Evolutionary conservation across 2,888 invertebrate genomes (phyloP).

Genomic region (Ectemnius continuus): DNA sequence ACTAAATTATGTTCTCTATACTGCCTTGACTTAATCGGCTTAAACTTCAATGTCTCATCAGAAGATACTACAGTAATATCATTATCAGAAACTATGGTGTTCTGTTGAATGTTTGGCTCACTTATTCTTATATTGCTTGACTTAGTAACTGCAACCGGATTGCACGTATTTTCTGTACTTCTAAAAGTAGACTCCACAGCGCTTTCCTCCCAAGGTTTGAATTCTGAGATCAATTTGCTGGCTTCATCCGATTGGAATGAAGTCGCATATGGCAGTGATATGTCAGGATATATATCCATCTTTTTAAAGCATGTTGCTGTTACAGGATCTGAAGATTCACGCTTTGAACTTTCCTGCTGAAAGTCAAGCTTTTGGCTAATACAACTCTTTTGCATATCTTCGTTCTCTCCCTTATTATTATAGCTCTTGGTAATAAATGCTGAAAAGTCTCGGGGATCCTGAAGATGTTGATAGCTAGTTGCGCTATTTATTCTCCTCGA

Average conservation of each 20-base stretch:
- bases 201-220: slow-evolving; percentile 64
- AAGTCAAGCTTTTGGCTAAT: slow-evolving; percentile 51
- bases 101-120: slow-evolving; percentile 23
- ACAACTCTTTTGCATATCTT: slow-evolving; percentile 14
- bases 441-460: slow-evolving; percentile 23
- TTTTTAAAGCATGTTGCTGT: slow-evolving; percentile 42
- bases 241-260: slow-evolving; percentile 61
- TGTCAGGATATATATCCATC: slow-evolving; percentile 52
- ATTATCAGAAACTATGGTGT: slow-evolving; percentile 1
- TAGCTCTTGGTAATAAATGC: slow-evolving; percentile 11
- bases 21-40: background rate
- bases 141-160: slow-evolving; percentile 2
- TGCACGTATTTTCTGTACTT: slow-evolving; percentile 10
- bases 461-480: slow-evolving; percentile 41
- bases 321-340: slow-evolving; percentile 17
- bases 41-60: too few relatives aligned
- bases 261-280: slow-evolving; percentile 61
- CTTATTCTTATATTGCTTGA: slow-evolving; percentile 10
- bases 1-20: slow-evolving; percentile 28
- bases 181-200: background rate
- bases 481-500: slow-evolving; percentile 64
- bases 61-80: background rate
- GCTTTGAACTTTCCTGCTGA: slow-evolving; percentile 37
- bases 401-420: slow-evolving; percentile 9
- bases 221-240: slow-evolving; percentile 64